phyloP scores from a whole-genome alignment of 2,888 invertebrate species.

The Eristalinus aeneus region DNA sequence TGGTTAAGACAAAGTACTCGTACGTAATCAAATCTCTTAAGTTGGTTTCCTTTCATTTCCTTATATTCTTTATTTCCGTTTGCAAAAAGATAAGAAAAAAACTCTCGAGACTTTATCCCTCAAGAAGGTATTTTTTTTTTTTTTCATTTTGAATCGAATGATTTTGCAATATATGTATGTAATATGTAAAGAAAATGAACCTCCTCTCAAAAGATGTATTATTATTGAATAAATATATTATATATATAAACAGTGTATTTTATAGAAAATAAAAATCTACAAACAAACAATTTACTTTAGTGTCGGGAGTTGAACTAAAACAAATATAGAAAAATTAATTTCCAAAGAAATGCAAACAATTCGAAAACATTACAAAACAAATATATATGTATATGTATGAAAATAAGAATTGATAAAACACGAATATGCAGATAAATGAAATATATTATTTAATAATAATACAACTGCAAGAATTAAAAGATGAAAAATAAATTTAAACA shows the following conservation, averaged over 20 bases:
- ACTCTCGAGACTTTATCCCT: conserved; percentile 61
- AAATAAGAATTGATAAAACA: conserved; percentile 73
- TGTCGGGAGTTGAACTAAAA: conserved; percentile 49
- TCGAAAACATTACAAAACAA: conserved; percentile 72
- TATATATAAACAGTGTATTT: conserved; percentile 17
- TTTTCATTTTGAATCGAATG: conserved; percentile 20
- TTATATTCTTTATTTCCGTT: neutral
- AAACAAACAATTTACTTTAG: conserved; percentile 34
- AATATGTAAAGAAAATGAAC: conserved; percentile 40
- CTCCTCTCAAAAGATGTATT: conserved; percentile 59
- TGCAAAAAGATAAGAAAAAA: neutral
- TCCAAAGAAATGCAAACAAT: conserved; percentile 51
- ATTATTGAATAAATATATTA: conserved; percentile 67
- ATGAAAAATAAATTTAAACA: conserved; percentile 19
- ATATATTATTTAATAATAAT: conserved; percentile 71
- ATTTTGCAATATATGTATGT: conserved; percentile 22
- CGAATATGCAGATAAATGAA: conserved; percentile 72
- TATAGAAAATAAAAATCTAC: neutral
- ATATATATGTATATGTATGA: conserved; percentile 65
- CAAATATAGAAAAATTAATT: conserved; percentile 61
- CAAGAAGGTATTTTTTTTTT: conserved; percentile 13
- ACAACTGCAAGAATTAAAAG: conserved; percentile 59
- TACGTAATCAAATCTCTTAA: neutral
- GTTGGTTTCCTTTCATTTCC: neutral
- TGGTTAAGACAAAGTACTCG: conserved; percentile 29